Base-by-base conservation (phyloP, 1,140 invertebrate genomes). In the Batillaria attramentaria region DNA sequence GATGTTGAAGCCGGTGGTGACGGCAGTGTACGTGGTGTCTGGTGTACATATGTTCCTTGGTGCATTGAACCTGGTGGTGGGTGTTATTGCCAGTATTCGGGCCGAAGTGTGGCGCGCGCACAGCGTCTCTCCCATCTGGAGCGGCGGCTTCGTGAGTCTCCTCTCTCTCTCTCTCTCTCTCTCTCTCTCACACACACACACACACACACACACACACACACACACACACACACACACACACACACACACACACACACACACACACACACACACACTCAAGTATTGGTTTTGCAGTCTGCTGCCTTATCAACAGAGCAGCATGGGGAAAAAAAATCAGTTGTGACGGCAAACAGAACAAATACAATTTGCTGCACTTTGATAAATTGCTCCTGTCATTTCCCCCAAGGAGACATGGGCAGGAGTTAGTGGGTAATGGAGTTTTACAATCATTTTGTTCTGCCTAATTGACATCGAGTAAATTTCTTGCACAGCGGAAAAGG, bases 101-200 rank as follows among this genome's bases (percentile, higher is more conserved):
- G 89, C 90, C 0, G 89, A 90, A 73, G 89, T 92, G 1, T 92
- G 91, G 91, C 80, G 91, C 35, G 91, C 91, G 0, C 91, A 92
- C 83, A 89, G 85, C 50, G 90, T 92, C 0, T 91, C 91, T 1
- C 91, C 91, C 3, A 92, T 92, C 74, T 92, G 91, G 91, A 91
- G 89, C 74, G 91, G 91, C 1, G 89, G 87, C 68, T 91, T 91
- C 83, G 91, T 92, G 85, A 91, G 90, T 89, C 84, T 6, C 24
- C 24, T 5, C 24, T 6, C 57, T n/a, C 31, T 6, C 57, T 20
- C 57, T n/a, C 57, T 6, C 57, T 5, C 24, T 6, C 57, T n/a
- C 31, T 6, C 57, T 20, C 57, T n/a, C 57, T 6, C 8, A 60
- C 57, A 24, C 57, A 60, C 57, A 24, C 57, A 6, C 57, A 60